A percentile compares a stretch with the other conserved stretches of the same genome.
Evolutionary conservation across 2,888 invertebrate genomes (phyloP).

Genomic region (Dynastes hyllus): DNA sequence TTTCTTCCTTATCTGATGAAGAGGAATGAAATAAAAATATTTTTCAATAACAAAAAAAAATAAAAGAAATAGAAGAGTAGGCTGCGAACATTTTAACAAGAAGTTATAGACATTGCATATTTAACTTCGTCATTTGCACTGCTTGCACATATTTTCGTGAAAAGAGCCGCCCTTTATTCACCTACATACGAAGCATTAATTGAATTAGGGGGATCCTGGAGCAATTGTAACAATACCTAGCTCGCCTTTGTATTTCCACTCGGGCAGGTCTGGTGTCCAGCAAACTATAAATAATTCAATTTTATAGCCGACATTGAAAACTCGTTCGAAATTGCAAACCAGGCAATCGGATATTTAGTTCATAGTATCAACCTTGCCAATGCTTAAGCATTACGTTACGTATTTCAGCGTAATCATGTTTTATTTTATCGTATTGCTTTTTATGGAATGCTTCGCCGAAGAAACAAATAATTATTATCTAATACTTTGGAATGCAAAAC

Average conservation of each 20-base stretch:
- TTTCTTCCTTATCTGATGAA: no score
- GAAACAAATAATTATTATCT: background rate
- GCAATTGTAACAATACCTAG: background rate
- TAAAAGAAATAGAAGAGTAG: no score
- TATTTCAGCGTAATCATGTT: background rate
- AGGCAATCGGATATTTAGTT: slow-evolving; percentile 17
- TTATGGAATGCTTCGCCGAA: background rate
- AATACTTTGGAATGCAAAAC: no score
- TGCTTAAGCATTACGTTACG: slow-evolving; percentile 13
- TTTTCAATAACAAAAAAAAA: no score
- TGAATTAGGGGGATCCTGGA: background rate
- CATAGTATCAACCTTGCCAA: slow-evolving; percentile 26
- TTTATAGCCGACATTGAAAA: slow-evolving; percentile 41
- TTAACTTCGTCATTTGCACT: no score
- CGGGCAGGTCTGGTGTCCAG: slow-evolving; percentile 20
- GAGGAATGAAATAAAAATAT: no score
- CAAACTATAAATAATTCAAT: slow-evolving; percentile 43
- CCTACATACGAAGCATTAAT: slow-evolving; percentile 20
- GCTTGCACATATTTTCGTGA: no score
- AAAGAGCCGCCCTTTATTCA: background rate
- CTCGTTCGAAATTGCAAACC: slow-evolving; percentile 13
- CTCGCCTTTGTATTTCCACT: slow-evolving; percentile 30
- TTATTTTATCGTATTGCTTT: background rate
- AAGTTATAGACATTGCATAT: no score
- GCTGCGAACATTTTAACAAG: no score